phyloP scores from a whole-genome alignment of 2,113 vertebrate species.

The Gila orcuttii region DNA sequence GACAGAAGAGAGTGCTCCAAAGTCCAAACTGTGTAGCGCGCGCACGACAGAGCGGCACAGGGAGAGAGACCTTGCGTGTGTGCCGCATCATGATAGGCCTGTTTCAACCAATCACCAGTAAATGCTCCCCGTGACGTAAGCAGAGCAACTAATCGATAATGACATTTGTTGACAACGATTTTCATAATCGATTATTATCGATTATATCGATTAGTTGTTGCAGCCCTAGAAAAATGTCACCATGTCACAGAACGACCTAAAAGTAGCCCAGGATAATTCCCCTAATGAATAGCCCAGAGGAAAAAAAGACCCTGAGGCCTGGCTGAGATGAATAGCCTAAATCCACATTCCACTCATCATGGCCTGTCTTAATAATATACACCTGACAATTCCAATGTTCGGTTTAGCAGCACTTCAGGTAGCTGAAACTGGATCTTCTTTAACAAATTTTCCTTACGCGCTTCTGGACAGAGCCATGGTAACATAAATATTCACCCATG shows the following conservation, averaged over 20 bases:
- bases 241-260: slow-evolving; percentile 8
- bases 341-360: slow-evolving; percentile 15
- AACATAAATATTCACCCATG: slow-evolving; percentile 23
- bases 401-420: not conserved
- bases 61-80: too few species aligned
- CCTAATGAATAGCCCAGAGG: slow-evolving; percentile 8
- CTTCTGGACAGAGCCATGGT: slow-evolving; percentile 10
- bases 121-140: too few species aligned
- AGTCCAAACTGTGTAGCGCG: too few species aligned
- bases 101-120: too few species aligned
- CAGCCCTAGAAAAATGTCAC: slow-evolving; percentile 37
- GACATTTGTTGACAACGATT: too few species aligned
- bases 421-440: not conserved
- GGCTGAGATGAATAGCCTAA: slow-evolving; percentile 11
- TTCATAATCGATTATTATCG: too few species aligned
- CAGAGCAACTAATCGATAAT: too few species aligned
- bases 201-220: too few species aligned
- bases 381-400: slow-evolving; percentile 1
- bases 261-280: not conserved
- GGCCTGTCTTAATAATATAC: not conserved
- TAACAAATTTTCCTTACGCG: not conserved
- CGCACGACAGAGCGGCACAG: too few species aligned
- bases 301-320: slow-evolving; percentile 29
- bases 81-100: too few species aligned
- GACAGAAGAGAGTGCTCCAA: too few species aligned